phyloP scores from a whole-genome alignment of 2,797 vertebrate genomes.

The Premnoplex brunnescens region DNA sequence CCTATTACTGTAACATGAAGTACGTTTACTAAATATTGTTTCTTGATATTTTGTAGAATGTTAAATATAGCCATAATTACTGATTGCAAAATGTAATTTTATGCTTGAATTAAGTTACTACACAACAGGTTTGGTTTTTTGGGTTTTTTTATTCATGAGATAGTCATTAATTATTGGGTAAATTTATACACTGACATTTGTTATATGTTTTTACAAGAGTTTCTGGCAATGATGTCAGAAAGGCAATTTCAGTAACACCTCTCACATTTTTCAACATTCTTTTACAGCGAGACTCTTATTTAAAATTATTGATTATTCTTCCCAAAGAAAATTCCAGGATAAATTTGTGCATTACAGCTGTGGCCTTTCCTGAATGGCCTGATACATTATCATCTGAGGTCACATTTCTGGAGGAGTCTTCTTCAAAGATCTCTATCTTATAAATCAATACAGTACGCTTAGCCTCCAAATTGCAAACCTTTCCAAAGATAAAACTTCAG shows the following conservation, averaged over 20 bases:
- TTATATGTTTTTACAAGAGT: neutral
- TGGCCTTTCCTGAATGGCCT: neutral
- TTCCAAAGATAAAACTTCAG: neutral
- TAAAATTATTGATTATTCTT: neutral
- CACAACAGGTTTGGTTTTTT: neutral
- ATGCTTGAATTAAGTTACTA: slow-evolving; percentile 20
- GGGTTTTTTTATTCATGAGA: neutral
- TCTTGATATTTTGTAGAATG: neutral
- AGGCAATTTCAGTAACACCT: neutral
- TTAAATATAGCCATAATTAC: slow-evolving; percentile 12
- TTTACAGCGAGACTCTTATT: neutral
- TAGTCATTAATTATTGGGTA: neutral
- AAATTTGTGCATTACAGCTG: neutral
- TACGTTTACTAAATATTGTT: neutral
- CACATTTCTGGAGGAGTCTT: neutral
- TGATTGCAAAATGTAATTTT: slow-evolving; percentile 47
- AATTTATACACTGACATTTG: neutral
- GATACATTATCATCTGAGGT: neutral
- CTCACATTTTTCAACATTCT: neutral
- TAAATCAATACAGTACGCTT: neutral
- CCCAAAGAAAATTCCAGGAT: neutral
- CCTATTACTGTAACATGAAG: neutral
- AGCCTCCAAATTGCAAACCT: neutral
- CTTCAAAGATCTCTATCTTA: neutral
- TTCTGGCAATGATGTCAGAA: neutral